Conservation (phyloP, 2,888 invertebrate species). For the Trichacis sp. region DNA sequence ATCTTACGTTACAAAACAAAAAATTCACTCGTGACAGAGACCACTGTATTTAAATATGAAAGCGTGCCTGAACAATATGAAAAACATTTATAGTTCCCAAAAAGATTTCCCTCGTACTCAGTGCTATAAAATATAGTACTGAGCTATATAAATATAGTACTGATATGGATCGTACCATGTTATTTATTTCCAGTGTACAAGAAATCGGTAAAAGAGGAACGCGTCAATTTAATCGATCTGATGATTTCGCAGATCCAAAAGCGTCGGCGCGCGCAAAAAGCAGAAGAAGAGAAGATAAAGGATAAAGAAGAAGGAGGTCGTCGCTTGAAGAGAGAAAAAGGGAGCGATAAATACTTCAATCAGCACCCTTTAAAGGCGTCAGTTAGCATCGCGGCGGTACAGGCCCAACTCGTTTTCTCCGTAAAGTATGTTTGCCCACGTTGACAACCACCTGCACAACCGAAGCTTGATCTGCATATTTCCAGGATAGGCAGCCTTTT, state of each 20-base stretch:
- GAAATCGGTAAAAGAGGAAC: constrained; percentile 2
- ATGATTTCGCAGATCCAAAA: constrained; percentile 26
- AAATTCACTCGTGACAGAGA: too few species aligned
- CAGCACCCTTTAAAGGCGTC: constrained; percentile 66
- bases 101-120: too few species aligned
- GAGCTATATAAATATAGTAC: too few species aligned
- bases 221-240: constrained; percentile 32
- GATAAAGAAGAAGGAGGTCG: constrained; percentile 65
- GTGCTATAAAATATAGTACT: too few species aligned
- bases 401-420: constrained; percentile 47
- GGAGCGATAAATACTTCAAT: constrained; percentile 67
- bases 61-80: too few species aligned
- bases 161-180: too few species aligned
- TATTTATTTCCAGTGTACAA: too few species aligned
- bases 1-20: too few species aligned
- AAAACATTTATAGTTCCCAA: too few species aligned
- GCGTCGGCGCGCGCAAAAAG: constrained; percentile 55
- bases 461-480: constrained; percentile 58
- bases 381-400: constrained; percentile 62
- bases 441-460: constrained; percentile 66
- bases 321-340: constrained; percentile 60
- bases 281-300: too few species aligned
- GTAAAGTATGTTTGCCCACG: constrained; percentile 62
- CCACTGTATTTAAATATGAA: too few species aligned
- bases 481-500: constrained; percentile 40